Base-by-base conservation (phyloP, 1,140 invertebrate species). In the Venustaconcha ellipsiformis region DNA sequence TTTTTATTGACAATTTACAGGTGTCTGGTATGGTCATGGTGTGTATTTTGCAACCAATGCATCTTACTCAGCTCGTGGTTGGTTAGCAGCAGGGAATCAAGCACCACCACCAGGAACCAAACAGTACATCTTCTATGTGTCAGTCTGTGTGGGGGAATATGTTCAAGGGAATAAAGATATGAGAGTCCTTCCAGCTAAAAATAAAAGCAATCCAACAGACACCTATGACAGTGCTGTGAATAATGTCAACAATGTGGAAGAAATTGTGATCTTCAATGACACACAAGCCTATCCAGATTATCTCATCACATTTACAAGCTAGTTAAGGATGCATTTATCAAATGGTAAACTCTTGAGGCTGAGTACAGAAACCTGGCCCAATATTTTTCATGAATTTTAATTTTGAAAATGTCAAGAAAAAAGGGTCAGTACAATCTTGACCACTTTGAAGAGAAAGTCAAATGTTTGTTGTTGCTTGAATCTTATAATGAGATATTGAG, bases 91-190 rank as follows among this genome's bases (percentile, higher is more conserved):
- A 0, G 73, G 73, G 18, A 37, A 57, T 59, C 68, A 81, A 77
- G n/a, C 20, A 11, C 37, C 37, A 48, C 4, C 5, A 48, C 37
- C 37, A 48, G 69, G 69, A 6, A 37, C 56, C n/a, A 66, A 75
- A 26, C 68, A 68, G 14, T 60, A 74, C 65, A 74, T 81, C 67
- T 81, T 81, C 70, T 65, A 74, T 13, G 63, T 65, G 48, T 77
- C 78, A 69, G 81, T 74, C 1, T 70, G 81, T 1, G 69, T 70
- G 12, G 81, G 81, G 55, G 70, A 77, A 60, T 81, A 66, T 55
- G 26, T 70, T 13, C 65, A 74, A 18, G 81, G 81, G 2, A 67
- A 75, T 11, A n/a, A 58, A 8, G 58, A 56, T 5, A 76, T 76
- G 64, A 57, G 74, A 48, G 70, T 72, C 11, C 65, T 77, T 14